Evolutionary conservation across 2,888 invertebrate genomes (phyloP), one percentile per base, ranked within the genome.

Genomic region (Protodeltote pygarga): DNA sequence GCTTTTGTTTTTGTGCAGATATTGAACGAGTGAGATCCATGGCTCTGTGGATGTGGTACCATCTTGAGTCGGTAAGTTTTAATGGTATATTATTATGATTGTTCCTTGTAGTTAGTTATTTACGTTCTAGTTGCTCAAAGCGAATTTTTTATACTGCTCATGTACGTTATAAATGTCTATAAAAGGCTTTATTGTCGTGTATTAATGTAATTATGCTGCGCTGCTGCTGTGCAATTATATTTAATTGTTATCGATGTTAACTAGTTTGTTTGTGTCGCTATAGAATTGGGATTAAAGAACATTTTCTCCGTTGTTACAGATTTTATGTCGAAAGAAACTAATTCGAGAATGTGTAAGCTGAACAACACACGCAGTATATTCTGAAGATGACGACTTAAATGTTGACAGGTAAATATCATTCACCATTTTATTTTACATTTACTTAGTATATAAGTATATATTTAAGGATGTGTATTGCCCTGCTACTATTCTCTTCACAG

Each of bases 261-360:
- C 34, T 41, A 37, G 39, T 37, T 37, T 17, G 14, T 41, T 46
- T 24, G 11, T 40, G 41, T 33, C 3, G 10, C 50, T 46, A 6
- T 39, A 44, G 57, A 65, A 55, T 45, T 40, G 32, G 31, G 45
- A 65, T 75, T 62, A 74, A 75, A 69, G 55, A 73, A 66, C 39
- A 24, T 48, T 35, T 71, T 79, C 62, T 84, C 78, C 62, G 50
- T 80, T 80, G 80, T 80, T 80, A 61, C 78, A 80, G 80, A 65
- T 55, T 44, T n/a, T 9, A 45, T 14, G 28, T 31, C 11, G 9
- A 25, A 17, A n/a, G 3, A n/a, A 21, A 9, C 9, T 13, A 9
- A 8, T 5, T 21, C 28, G 24, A 27, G 2, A 17, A 25, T 15
- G 13, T 5, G 3, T n/a, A 39, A 16, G 13, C 20, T 28, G 29